Conservation (phyloP, 2,113 vertebrate genomes). For the Brienomyrus longianalis region DNA sequence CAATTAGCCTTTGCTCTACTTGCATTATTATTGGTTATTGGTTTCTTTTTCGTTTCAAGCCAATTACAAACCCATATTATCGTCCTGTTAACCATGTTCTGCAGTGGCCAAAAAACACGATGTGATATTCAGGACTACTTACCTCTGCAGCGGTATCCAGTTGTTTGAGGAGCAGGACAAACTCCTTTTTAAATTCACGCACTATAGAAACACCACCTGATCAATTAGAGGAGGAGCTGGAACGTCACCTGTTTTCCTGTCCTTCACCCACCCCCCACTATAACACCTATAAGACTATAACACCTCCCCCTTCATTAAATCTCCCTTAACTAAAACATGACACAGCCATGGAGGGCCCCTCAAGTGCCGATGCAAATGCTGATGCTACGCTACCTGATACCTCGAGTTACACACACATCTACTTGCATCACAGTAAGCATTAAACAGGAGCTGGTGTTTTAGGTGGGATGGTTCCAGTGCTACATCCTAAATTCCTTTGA, state of each 20-base stretch:
- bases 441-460: not conserved
- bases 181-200: not conserved
- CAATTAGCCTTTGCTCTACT: not conserved
- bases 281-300: not conserved
- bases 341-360: not conserved
- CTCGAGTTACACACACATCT: not conserved
- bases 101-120: not conserved
- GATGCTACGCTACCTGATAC: not conserved
- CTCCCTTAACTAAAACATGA: not conserved
- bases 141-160: not conserved
- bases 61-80: not conserved
- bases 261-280: not conserved
- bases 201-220: not conserved
- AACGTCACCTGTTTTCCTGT: not conserved
- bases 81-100: not conserved
- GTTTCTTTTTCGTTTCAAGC: not conserved
- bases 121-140: not conserved
- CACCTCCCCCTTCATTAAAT: conserved; percentile 14
- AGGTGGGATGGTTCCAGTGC: not conserved
- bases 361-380: not conserved
- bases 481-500: not conserved
- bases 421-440: not conserved
- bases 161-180: not conserved
- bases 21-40: not conserved
- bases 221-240: not conserved